These are phyloP conservation scores for Rousettus madagascariensis DNA, from an alignment of 2,797 vertebrate species.

Conservation along the genomic window DNA sequence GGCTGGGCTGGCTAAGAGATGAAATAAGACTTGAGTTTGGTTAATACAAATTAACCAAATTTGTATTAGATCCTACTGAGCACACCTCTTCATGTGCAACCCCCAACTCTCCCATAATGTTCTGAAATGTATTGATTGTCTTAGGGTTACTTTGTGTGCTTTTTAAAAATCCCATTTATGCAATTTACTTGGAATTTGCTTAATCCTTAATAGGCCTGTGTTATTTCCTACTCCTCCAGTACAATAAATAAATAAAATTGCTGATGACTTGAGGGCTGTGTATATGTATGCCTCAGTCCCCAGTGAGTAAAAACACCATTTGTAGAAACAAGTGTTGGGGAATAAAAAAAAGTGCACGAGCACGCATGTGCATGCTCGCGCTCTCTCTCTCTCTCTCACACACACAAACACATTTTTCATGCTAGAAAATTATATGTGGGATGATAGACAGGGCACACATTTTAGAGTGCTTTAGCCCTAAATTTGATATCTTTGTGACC, in stretches of 20 bases:
- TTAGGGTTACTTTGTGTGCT: slow-evolving; percentile 56
- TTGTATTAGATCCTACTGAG: neutral
- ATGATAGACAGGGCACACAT: neutral
- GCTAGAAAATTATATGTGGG: neutral
- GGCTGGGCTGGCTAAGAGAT: neutral
- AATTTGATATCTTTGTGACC: neutral
- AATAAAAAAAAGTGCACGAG: neutral
- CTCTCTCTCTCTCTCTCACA: neutral
- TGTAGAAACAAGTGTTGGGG: neutral
- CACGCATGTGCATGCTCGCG: too few relatives aligned
- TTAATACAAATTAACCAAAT: neutral
- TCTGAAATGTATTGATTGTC: slow-evolving; percentile 54
- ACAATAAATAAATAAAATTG: slow-evolving; percentile 73
- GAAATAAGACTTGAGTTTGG: neutral
- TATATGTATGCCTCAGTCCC: neutral
- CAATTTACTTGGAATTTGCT: slow-evolving; percentile 59
- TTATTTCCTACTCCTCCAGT: slow-evolving; percentile 60
- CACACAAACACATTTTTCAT: neutral
- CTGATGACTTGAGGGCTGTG: neutral
- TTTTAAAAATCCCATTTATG: slow-evolving; percentile 39
- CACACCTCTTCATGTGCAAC: neutral
- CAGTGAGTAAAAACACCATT: slow-evolving; percentile 3
- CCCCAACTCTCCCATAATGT: neutral
- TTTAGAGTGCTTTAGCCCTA: neutral
- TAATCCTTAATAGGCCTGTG: slow-evolving; percentile 46